Percentiles rank a stretch among this genome's conserved stretches.
Evolutionary conservation across 1,140 invertebrate genomes (phyloP).

Genomic region (Samia ricini): DNA sequence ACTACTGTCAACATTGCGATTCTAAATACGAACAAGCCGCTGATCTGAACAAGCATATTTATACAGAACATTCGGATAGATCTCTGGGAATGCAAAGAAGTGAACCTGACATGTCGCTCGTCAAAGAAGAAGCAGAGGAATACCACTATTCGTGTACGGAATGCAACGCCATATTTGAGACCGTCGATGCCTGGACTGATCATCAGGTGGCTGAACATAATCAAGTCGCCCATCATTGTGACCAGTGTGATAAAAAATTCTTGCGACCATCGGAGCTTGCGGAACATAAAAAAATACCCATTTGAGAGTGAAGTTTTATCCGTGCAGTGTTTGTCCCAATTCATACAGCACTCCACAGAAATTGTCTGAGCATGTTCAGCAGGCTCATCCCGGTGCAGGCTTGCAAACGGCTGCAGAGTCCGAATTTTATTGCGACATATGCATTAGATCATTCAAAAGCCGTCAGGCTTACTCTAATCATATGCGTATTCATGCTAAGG

Average conservation of each 20-base stretch:
- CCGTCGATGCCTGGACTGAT: constrained; percentile 76
- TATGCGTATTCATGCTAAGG: constrained; percentile 75
- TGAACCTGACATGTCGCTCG: constrained; percentile 62
- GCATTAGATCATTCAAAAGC: constrained; percentile 72
- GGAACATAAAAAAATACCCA: constrained; percentile 83
- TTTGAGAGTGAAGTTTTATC: constrained; percentile 82
- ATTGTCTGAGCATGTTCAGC: constrained; percentile 78
- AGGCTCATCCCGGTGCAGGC: constrained; percentile 49
- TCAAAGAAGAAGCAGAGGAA: constrained; percentile 71
- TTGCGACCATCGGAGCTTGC: constrained; percentile 78
- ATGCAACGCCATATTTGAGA: constrained; percentile 77
- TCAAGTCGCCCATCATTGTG: constrained; percentile 77
- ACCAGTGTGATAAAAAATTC: constrained; percentile 81
- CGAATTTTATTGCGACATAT: constrained; percentile 73
- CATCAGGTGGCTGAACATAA: constrained; percentile 76
- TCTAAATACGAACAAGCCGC: constrained; percentile 67
- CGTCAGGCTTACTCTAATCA: constrained; percentile 75
- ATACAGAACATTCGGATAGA: constrained; percentile 66
- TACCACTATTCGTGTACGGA: constrained; percentile 79
- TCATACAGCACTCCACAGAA: constrained; percentile 80
- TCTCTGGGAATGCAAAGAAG: constrained; percentile 37
- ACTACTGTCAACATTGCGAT: constrained; percentile 72
- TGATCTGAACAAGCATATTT: constrained; percentile 74
- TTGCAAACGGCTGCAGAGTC: constrained; percentile 33
- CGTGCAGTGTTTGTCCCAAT: constrained; percentile 79